A percentile compares a stretch with the other conserved stretches of the same genome.
phyloP scores from a whole-genome alignment of 2,113 vertebrate genomes.

The Hippocampus comes region DNA sequence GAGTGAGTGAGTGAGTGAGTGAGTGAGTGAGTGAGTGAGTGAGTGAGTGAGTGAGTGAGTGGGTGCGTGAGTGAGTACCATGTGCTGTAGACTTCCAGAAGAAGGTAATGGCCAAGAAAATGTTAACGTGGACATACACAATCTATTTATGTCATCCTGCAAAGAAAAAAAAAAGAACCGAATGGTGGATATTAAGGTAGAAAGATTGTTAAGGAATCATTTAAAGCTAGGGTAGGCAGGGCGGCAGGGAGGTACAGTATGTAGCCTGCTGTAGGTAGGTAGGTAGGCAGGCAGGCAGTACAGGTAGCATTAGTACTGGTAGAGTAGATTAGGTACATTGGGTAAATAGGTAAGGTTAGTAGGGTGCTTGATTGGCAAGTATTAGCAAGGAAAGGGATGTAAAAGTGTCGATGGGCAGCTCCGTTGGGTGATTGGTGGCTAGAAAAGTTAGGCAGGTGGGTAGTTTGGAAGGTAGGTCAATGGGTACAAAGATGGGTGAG shows the following conservation, averaged over 20 bases:
- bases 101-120: slow-evolving; percentile 66
- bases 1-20: slow-evolving; percentile 19
- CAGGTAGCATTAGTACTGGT: too few relatives aligned
- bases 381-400: too few relatives aligned
- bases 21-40: slow-evolving; percentile 10
- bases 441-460: too few relatives aligned
- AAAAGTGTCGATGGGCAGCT: too few relatives aligned
- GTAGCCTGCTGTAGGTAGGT: too few relatives aligned
- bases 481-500: too few relatives aligned
- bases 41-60: slow-evolving; percentile 16
- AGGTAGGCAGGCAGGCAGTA: too few relatives aligned
- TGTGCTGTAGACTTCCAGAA: slow-evolving; percentile 50
- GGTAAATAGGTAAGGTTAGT: too few relatives aligned
- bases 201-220: neutral
- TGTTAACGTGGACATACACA: slow-evolving; percentile 66
- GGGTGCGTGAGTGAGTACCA: slow-evolving; percentile 53
- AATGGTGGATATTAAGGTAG: neutral
- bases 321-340: too few relatives aligned
- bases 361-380: too few relatives aligned
- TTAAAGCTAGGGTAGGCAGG: neutral
- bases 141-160: slow-evolving; percentile 61
- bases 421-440: too few relatives aligned
- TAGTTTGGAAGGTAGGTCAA: too few relatives aligned
- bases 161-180: slow-evolving; percentile 4
- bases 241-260: neutral